These are phyloP conservation scores for Platyura marginata DNA, from an alignment of 1,140 invertebrate species.

Conservation along the genomic window DNA sequence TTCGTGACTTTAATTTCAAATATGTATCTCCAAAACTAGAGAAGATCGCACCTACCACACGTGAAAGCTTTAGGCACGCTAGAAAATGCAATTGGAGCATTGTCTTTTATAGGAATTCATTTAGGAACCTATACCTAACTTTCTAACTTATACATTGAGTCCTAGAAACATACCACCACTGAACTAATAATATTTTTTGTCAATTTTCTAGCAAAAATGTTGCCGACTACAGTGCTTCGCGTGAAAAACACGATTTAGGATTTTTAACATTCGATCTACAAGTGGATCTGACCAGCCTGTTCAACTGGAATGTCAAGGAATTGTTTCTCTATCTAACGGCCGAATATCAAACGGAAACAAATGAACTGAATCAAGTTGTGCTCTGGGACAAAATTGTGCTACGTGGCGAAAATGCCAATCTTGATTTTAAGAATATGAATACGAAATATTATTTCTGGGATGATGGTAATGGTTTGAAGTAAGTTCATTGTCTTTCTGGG, in stretches of 20 bases:
- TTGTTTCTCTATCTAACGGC: constrained; percentile 93
- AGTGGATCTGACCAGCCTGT: constrained; percentile 77
- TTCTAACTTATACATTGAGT: neutral
- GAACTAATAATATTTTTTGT: no score
- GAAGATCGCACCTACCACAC: no score
- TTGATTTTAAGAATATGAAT: constrained; percentile 88
- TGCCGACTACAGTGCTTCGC: constrained; percentile 82
- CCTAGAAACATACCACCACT: neutral
- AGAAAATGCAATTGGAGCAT: neutral
- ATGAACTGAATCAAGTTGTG: constrained; percentile 86
- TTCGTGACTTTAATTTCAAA: no score
- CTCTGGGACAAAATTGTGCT: constrained; percentile 98
- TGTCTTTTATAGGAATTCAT: neutral
- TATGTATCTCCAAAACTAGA: no score
- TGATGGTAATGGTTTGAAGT: constrained; percentile 93
- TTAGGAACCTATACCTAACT: neutral
- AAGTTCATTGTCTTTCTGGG: constrained; percentile 20
- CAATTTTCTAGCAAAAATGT: constrained; percentile 70
- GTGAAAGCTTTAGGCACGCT: neutral
- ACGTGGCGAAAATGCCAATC: constrained; percentile 75
- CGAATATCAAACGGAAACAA: constrained; percentile 80
- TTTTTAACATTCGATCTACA: constrained; percentile 88
- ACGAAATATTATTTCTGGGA: constrained; percentile 99
- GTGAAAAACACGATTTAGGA: constrained; percentile 90
- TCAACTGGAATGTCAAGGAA: constrained; percentile 99